These are phyloP conservation scores for Sminthopsis crassicaudata DNA, from an alignment of 2,113 vertebrate species.

Conservation along the genomic window DNA sequence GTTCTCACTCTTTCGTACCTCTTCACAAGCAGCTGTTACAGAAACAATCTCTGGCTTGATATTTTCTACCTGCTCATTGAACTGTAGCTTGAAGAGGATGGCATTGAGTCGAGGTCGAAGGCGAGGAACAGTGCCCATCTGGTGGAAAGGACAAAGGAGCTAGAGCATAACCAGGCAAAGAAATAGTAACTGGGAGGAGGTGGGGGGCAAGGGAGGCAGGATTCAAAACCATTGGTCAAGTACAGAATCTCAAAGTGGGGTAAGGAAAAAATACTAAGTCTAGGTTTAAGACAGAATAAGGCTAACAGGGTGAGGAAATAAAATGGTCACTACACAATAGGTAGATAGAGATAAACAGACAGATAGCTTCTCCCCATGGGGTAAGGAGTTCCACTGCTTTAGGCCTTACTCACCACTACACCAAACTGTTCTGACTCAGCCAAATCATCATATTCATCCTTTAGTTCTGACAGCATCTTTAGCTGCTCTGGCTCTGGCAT, in stretches of 20 bases:
- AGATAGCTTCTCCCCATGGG: not conserved
- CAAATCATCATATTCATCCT: constrained; percentile 91
- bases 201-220: not conserved
- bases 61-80: constrained; percentile 93
- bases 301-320: not conserved
- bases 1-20: constrained; percentile 87
- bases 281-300: not conserved
- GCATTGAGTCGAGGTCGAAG: constrained; percentile 88
- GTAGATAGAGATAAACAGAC: not conserved
- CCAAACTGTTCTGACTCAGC: constrained; percentile 91
- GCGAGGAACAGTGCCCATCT: constrained; percentile 91
- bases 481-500: constrained; percentile 87
- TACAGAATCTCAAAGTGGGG: constrained; percentile 12
- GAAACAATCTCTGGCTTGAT: constrained; percentile 94
- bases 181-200: not conserved
- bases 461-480: constrained; percentile 85
- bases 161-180: not conserved
- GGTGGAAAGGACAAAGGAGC: constrained; percentile 47
- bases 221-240: not conserved
- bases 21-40: constrained; percentile 94
- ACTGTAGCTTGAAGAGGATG: constrained; percentile 93
- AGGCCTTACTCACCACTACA: constrained; percentile 87
- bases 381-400: not conserved
- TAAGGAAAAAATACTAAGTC: not conserved
- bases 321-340: not conserved